Conservation (phyloP, 2,113 vertebrate species). For the Colaptes auratus region DNA sequence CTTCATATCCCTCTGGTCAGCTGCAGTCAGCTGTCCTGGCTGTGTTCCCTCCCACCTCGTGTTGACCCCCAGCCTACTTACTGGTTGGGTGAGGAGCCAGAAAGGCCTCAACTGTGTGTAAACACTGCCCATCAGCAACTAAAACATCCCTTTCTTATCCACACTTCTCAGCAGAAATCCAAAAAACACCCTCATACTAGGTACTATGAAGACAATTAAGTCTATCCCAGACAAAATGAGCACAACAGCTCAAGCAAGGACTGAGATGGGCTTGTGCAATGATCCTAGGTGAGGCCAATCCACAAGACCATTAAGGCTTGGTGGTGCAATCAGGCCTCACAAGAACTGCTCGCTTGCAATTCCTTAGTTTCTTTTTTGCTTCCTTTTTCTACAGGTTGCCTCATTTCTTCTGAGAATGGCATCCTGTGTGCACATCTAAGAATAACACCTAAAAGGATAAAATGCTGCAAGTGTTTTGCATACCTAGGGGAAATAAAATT, state of each 20-base stretch:
- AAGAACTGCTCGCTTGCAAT: background rate
- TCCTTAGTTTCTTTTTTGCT: background rate
- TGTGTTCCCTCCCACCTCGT: background rate
- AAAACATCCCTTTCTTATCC: background rate
- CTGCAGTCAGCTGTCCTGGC: background rate
- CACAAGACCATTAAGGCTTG: rapidly evolving
- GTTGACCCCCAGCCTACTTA: background rate
- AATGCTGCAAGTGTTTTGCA: background rate
- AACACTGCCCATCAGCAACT: background rate
- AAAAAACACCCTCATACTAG: background rate
- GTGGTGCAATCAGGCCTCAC: background rate
- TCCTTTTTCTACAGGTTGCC: background rate
- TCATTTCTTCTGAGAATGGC: background rate
- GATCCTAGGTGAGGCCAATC: background rate
- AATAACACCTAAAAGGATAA: background rate
- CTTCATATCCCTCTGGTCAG: too few species aligned
- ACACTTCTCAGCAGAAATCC: background rate
- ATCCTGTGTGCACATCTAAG: background rate
- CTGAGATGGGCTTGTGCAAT: rapidly evolving
- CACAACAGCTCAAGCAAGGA: background rate
- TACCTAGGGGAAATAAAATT: background rate
- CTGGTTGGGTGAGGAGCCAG: background rate
- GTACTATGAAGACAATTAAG: background rate
- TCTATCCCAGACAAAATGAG: background rate
- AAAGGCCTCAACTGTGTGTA: background rate